phyloP scores from a whole-genome alignment of 2,888 invertebrate species.

The Pheosia tremula region DNA sequence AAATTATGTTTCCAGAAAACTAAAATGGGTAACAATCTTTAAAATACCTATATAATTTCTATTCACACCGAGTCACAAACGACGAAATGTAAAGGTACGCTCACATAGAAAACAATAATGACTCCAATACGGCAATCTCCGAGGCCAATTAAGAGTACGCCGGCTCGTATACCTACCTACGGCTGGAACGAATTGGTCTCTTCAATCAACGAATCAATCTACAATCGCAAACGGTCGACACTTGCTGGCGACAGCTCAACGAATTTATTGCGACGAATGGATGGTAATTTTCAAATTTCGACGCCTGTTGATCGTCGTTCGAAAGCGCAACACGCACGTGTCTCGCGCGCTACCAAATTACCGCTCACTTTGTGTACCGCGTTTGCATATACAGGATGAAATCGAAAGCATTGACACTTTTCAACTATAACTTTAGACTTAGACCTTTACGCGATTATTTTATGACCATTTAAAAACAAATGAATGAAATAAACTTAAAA shows the following conservation, averaged over 20 bases:
- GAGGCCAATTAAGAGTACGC: slow-evolving; percentile 79
- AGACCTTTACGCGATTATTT: no score
- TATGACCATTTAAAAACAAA: no score
- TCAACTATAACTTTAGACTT: no score
- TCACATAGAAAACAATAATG: slow-evolving; percentile 54
- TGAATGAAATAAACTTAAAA: no score
- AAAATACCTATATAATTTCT: background rate
- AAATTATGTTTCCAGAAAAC: no score
- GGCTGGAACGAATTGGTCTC: slow-evolving; percentile 80
- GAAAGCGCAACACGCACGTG: slow-evolving; percentile 45
- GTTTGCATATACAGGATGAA: slow-evolving; percentile 28
- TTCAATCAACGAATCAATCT: slow-evolving; percentile 85
- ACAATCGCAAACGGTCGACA: slow-evolving; percentile 80
- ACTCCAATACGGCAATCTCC: slow-evolving; percentile 74
- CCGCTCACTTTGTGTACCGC: slow-evolving; percentile 46
- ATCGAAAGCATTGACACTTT: no score
- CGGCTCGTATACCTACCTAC: slow-evolving; percentile 52
- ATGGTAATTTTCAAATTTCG: slow-evolving; percentile 79
- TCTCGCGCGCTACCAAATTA: slow-evolving; percentile 44
- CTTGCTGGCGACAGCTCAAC: slow-evolving; percentile 80
- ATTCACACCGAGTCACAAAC: slow-evolving; percentile 2
- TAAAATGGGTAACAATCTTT: background rate
- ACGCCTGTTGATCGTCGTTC: slow-evolving; percentile 73
- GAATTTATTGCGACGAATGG: slow-evolving; percentile 78
- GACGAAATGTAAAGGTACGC: slow-evolving; percentile 39